These are phyloP conservation scores for Chaetodon trifascialis DNA, from an alignment of 2,113 vertebrate genomes.

Conservation along the genomic window DNA sequence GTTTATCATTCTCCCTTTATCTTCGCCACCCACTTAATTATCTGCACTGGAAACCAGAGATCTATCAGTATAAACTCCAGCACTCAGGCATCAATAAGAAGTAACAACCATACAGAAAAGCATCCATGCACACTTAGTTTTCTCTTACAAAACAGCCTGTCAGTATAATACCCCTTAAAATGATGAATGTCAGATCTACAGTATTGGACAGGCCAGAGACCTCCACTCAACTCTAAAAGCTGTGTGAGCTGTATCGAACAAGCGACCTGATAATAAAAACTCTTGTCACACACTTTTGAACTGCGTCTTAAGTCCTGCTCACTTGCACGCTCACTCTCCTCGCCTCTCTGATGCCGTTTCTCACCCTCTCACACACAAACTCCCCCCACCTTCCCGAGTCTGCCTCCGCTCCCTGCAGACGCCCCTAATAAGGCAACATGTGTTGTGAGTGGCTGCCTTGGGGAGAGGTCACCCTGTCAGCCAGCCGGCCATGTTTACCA, in stretches of 20 bases:
- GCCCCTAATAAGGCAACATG: constrained; percentile 86
- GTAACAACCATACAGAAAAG: not conserved
- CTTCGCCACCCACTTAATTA: not conserved
- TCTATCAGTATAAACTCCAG: not conserved
- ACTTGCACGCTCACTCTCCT: constrained; percentile 25
- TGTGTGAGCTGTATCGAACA: not conserved
- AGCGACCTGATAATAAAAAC: not conserved
- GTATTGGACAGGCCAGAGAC: not conserved
- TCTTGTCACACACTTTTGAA: not conserved
- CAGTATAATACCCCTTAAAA: too few relatives aligned
- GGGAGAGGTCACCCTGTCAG: constrained; percentile 69
- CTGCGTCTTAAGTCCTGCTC: not conserved
- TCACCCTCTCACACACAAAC: constrained; percentile 48
- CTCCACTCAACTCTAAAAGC: not conserved
- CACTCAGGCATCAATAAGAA: not conserved
- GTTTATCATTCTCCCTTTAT: not conserved
- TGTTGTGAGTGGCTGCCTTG: constrained; percentile 80
- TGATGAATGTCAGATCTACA: not conserved
- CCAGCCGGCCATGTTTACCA: constrained; percentile 75
- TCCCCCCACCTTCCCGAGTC: constrained; percentile 3
- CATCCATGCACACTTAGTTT: not conserved
- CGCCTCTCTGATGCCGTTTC: constrained; percentile 46
- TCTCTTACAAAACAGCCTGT: not conserved
- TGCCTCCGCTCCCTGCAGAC: constrained; percentile 64
- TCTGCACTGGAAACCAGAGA: not conserved